phyloP scores from a whole-genome alignment of 2,113 vertebrate genomes.

The Amphilophus citrinellus region DNA sequence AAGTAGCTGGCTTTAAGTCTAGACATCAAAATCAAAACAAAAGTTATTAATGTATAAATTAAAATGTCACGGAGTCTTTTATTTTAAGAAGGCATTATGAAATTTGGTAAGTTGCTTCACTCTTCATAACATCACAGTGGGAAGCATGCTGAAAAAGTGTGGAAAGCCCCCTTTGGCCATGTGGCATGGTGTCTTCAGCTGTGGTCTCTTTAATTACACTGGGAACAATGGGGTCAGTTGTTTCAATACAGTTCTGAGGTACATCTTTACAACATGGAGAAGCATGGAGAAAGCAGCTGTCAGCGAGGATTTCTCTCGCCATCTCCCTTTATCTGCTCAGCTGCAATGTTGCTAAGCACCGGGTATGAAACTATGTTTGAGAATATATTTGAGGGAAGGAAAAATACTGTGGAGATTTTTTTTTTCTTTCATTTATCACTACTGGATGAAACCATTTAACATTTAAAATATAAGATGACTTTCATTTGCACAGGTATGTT shows the following conservation, averaged over 20 bases:
- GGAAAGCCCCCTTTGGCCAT: conserved; percentile 62
- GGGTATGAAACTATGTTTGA: conserved; percentile 79
- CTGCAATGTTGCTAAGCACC: conserved; percentile 82
- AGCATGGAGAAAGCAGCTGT: conserved; percentile 82
- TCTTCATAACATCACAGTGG: conserved; percentile 8
- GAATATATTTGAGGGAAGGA: conserved; percentile 69
- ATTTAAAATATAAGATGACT: conserved; percentile 58
- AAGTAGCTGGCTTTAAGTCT: background rate
- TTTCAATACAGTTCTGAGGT: conserved; percentile 77
- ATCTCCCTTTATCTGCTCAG: conserved; percentile 58
- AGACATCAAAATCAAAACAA: background rate
- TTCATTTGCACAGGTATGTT: conserved; percentile 37
- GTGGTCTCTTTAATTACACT: conserved; percentile 82
- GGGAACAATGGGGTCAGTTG: conserved; percentile 88
- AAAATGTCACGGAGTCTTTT: background rate
- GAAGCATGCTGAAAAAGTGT: conserved; percentile 8
- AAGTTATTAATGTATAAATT: background rate
- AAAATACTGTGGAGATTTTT: conserved; percentile 83
- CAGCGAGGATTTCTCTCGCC: conserved; percentile 83
- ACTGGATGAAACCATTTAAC: conserved; percentile 80
- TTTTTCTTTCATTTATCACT: conserved; percentile 77
- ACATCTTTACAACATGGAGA: conserved; percentile 82
- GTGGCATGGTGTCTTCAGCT: conserved; percentile 79
- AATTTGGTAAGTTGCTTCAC: background rate
- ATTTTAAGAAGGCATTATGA: background rate